A percentile compares a stretch with the other conserved stretches of the same genome.
These are phyloP conservation scores for Drosophila auraria DNA, from an alignment of 1,140 invertebrate species.

Conservation along the genomic window DNA sequence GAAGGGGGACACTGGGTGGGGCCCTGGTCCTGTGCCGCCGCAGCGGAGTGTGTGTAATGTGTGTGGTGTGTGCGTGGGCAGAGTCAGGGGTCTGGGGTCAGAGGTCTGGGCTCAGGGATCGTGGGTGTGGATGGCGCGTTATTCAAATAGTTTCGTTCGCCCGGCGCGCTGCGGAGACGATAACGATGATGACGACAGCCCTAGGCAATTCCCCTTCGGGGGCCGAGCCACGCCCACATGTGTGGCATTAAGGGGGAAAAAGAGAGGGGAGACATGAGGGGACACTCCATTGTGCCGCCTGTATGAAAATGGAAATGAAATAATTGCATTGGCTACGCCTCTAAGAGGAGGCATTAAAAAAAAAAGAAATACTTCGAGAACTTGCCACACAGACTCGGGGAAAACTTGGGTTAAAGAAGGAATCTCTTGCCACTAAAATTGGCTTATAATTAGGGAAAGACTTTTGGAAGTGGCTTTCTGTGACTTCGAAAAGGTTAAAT, in stretches of 20 bases:
- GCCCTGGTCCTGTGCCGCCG: not conserved
- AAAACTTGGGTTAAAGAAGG: not conserved
- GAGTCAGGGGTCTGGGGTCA: not conserved
- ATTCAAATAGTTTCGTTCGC: conserved; percentile 79
- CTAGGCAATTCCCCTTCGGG: conserved; percentile 57
- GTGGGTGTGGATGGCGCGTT: conserved; percentile 66
- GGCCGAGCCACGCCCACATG: conserved; percentile 32
- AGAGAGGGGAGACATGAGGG: not conserved
- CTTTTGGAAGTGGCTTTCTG: accelerated
- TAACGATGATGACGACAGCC: conserved; percentile 55
- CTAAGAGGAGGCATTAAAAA: conserved; percentile 39
- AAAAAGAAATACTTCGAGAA: not conserved
- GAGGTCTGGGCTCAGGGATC: conserved; percentile 13
- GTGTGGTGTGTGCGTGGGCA: conserved; percentile 19
- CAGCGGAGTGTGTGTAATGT: not conserved
- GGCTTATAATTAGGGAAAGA: not conserved
- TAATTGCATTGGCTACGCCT: conserved; percentile 80
- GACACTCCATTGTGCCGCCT: conserved; percentile 19
- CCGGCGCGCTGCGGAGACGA: conserved; percentile 43
- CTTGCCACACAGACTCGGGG: not conserved
- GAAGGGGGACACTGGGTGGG: conserved; percentile 41
- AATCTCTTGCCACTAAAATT: too few species aligned
- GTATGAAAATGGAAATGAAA: conserved; percentile 68
- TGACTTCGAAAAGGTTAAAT: not conserved
- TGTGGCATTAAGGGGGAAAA: conserved; percentile 9